Base-by-base conservation (phyloP, 2,113 vertebrate species). In the Notarius quadriscutis region DNA sequence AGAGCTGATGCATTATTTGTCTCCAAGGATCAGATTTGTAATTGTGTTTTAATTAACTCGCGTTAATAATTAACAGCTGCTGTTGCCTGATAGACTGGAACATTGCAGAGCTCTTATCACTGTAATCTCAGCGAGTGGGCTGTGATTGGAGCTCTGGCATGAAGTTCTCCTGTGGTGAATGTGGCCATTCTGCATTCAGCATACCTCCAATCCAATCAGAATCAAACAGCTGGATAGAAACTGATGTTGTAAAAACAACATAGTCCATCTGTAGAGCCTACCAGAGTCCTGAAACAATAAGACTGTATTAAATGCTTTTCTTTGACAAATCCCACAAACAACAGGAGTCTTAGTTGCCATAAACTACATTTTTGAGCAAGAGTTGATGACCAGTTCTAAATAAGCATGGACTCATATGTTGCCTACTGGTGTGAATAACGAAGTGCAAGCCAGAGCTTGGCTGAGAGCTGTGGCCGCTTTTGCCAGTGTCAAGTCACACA, bases 31-130 rank as follows among this genome's bases (percentile, higher is more conserved):
- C 87, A 82, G 80, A 86, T 77, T 83, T 88, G 83, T 88, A 88
- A 90, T 89, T 90, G 85, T 87, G 84, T 83, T 90, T 30, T 71
- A 88, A 88, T 87, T 87, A 90, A 75, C 83, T 87, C 69, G 69
- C 83, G 78, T 82, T 63, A 90, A 90, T 74, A 87, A 89, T 85
- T 78, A 90, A 72, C 71, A 79, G 78, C 89, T 89, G 87, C 87
- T 22, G 48, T 69, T 69, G 75, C 57, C 82, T 85, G 85, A 89
- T 88, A 87, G 53, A 83, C 27, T 34, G 4, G 50, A 50, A 69
- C 60, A 81, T 15, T 81, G 65, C 51, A 48, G 69, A 51, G 30
- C 30, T 63, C 75, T 89, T 85, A 89, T 90, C 86, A 55, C 6
- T 78, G 55, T 81, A 72, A 88, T 88, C 78, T 81, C 25, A 72